Evolutionary conservation across 2,113 vertebrate species (phyloP).

Genomic region (Nesoenas mayeri): DNA sequence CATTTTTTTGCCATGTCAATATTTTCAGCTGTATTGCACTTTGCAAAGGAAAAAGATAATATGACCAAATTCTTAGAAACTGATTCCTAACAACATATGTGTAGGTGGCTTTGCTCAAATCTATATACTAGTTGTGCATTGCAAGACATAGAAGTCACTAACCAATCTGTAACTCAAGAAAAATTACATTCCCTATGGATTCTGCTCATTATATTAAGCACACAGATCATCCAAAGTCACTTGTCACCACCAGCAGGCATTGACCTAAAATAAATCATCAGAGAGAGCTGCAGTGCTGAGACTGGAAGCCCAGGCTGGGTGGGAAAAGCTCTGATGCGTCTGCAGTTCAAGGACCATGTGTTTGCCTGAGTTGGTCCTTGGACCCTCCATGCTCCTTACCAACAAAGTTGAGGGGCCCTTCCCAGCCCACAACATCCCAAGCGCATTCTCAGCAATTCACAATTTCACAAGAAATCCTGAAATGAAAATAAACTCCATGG

Average conservation of each 20-base stretch:
- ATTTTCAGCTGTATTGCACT: neutral
- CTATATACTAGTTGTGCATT: neutral
- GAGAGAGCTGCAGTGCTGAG: neutral
- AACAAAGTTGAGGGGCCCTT: neutral
- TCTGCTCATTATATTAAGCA: constrained; percentile 19
- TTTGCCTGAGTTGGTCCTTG: neutral
- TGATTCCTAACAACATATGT: neutral
- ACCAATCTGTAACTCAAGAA: neutral
- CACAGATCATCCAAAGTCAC: constrained; percentile 48
- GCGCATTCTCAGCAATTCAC: neutral
- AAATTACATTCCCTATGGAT: neutral
- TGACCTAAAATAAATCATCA: constrained; percentile 7
- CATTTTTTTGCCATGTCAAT: neutral
- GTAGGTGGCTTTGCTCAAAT: neutral
- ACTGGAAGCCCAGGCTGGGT: neutral
- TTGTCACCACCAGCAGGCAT: constrained; percentile 41
- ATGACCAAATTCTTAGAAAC: neutral
- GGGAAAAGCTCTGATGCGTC: neutral
- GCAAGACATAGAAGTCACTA: neutral
- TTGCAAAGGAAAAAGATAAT: neutral
- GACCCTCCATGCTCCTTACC: neutral
- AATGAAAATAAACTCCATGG: neutral
- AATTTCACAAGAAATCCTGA: neutral
- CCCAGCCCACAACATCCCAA: neutral
- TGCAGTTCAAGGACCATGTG: accelerated